Evolutionary conservation across 1,140 invertebrate species (phyloP).

Genomic region (Nasonia vitripennis): DNA sequence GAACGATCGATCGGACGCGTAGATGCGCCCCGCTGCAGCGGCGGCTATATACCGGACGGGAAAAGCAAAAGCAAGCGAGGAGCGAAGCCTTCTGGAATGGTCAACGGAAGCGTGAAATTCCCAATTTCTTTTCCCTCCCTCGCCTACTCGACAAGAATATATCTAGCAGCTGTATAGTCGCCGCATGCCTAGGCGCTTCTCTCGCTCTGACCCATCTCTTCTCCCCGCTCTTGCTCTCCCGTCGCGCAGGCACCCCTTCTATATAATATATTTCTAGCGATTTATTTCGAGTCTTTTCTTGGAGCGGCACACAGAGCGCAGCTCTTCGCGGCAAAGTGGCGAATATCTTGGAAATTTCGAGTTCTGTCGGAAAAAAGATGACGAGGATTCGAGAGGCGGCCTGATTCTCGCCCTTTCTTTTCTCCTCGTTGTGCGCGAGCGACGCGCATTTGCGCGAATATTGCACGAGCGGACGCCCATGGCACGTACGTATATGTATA

Average conservation of each 20-base stretch:
- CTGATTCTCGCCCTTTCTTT: not conserved
- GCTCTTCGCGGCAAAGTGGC: conserved; percentile 18
- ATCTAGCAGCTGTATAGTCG: conserved; percentile 14
- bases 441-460: not conserved
- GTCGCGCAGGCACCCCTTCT: not conserved
- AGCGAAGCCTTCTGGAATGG: conserved; percentile 49
- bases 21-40: not conserved
- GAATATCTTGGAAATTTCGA: conserved; percentile 47
- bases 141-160: conserved; percentile 61
- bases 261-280: conserved; percentile 41
- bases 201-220: not conserved
- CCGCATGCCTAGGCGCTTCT: not conserved
- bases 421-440: not conserved
- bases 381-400: not conserved
- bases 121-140: conserved; percentile 70
- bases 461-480: too few species aligned
- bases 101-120: conserved; percentile 73
- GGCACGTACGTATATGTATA: not conserved
- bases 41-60: not conserved
- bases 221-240: conserved; percentile 54
- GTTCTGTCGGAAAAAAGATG: conserved; percentile 39
- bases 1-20: conserved; percentile 35
- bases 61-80: conserved; percentile 12
- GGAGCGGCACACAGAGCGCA: not conserved
- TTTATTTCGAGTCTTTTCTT: conserved; percentile 47